These are phyloP conservation scores for Stegana nigrithorax DNA, from an alignment of 2,888 invertebrate genomes.

Conservation along the genomic window DNA sequence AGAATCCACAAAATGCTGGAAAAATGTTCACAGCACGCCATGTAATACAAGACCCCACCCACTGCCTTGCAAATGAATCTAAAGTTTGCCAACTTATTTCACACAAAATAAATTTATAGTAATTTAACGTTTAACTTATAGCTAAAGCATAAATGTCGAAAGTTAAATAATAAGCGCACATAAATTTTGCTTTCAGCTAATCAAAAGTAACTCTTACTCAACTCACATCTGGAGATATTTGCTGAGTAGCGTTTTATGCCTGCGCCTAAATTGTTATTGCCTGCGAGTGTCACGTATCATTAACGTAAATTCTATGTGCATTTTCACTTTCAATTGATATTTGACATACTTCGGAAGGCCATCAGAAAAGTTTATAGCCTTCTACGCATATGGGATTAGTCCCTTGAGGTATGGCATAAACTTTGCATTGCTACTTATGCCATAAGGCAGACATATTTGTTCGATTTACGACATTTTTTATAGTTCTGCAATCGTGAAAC, in stretches of 20 bases:
- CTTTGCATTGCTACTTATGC: too few species aligned
- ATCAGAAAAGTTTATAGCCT: not conserved
- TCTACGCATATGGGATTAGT: not conserved
- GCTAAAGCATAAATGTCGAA: not conserved
- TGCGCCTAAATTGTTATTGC: not conserved
- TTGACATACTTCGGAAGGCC: not conserved
- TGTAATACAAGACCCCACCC: not conserved
- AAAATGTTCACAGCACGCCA: not conserved
- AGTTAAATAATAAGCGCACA: not conserved
- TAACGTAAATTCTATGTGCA: not conserved
- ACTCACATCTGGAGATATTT: too few species aligned
- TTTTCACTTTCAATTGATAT: not conserved
- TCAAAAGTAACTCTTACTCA: not conserved
- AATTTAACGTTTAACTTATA: not conserved
- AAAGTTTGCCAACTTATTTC: conserved; percentile 3
- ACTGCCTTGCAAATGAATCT: not conserved
- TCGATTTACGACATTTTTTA: not conserved
- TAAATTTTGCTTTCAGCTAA: not conserved
- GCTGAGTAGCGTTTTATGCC: not conserved
- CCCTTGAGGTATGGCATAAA: too few species aligned
- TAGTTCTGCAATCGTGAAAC: not conserved
- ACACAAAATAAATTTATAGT: not conserved
- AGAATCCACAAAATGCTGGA: not conserved
- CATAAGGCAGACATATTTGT: too few species aligned
- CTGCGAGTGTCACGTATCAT: conserved; percentile 7